Evolutionary conservation across 1,140 invertebrate genomes (phyloP), one percentile per base, ranked within the genome.

Genomic region (Papilio xuthus): DNA sequence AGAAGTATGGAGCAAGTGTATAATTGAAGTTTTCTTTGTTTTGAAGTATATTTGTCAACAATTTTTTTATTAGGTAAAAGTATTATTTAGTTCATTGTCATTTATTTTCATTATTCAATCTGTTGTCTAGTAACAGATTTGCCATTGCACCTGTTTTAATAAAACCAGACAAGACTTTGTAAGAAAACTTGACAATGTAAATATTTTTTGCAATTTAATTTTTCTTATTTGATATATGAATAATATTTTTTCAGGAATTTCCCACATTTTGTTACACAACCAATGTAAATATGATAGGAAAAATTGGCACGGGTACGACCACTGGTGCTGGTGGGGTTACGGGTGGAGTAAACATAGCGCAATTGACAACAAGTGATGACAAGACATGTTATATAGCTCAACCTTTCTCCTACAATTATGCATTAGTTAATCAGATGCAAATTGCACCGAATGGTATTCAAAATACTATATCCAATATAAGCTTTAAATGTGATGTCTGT

Each of bases 401-500:
- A 85, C 96, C 96, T 6, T 96, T 96, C 80, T 95, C 95, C 72
- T 96, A 96, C 84, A 96, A 96, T 85, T 96, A 96, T 90, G 96
- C 95, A 2, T 87, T 95, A 50, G 95, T 95, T 9, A 95, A 95
- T 86, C 95, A 95, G 80, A 96, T 96, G 95, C 95, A 95, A 80
- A 91, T 95, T 77, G 95, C 95, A 32, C 95, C 95, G 44, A 94
- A 94, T 87, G 93, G 94, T 71, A 89, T 94, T n/a, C 94, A 95
- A 84, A 96, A 96, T 84, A 95, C 97, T 69, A 97, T 97, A 84
- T 96, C 96, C 23, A 96, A 97, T 84, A 97, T 97, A 18, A 97
- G 96, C 79, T 97, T 97, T 88, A 97, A 97, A 92, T 98, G 97
- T 91, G 97, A 98, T 91, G 96, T 97, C 4, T 98, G 97, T 88